A percentile compares a stretch with the other conserved stretches of the same genome.
Conservation (phyloP, 2,113 vertebrate genomes). For the Heteronetta atricapilla region DNA sequence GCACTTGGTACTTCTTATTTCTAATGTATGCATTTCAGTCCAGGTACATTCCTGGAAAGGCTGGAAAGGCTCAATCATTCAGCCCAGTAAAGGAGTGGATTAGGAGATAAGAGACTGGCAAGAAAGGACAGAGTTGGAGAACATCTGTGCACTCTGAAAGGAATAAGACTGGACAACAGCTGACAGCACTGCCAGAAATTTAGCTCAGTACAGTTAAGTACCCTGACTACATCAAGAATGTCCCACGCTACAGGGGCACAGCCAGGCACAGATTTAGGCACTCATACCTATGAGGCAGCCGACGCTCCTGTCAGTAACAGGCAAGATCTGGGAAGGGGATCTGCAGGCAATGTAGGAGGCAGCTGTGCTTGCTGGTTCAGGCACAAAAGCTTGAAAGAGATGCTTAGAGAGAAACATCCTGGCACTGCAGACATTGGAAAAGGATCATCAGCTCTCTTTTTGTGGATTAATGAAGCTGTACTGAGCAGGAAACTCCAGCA, state of each 20-base stretch:
- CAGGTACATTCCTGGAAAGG: background rate
- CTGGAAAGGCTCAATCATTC: background rate
- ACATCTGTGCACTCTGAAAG: background rate
- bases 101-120: background rate
- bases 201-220: too few species aligned
- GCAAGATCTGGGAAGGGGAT: background rate
- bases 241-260: background rate
- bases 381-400: background rate
- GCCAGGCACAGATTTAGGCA: fast-evolving
- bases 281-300: fast-evolving
- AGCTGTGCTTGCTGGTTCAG: background rate
- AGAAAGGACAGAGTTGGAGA: background rate
- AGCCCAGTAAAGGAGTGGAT: background rate
- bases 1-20: background rate
- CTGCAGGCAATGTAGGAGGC: background rate
- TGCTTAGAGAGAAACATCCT: background rate
- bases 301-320: background rate
- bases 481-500: background rate
- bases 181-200: background rate
- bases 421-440: background rate
- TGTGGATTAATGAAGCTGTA: background rate
- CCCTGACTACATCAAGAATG: background rate
- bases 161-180: background rate
- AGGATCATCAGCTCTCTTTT: background rate
- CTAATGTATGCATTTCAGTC: background rate